Evolutionary conservation across 2,113 vertebrate genomes (phyloP), one percentile per base, ranked within the genome.

Genomic region (Alligator sinensis): DNA sequence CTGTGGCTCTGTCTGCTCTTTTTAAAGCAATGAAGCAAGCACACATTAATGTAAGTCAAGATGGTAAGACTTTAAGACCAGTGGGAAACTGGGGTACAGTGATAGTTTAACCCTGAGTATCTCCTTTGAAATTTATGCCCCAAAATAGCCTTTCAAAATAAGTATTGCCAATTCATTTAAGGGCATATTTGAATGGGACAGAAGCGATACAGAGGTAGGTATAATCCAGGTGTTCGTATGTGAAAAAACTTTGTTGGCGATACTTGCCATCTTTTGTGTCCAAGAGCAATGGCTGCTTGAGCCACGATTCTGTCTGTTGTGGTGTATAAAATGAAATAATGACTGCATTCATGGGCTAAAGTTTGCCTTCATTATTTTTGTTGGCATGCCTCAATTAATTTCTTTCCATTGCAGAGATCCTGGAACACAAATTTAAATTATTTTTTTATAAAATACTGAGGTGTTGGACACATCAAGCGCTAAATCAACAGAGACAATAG

Each of bases 361-460:
- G 75, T 95, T 94, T 88, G 80, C 70, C 87, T 95, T 95, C 94
- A 72, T 80, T 96, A n/a, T 96, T 96, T 98, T 94, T 16, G 4
- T 95, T 98, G 97, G 94, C 72, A 0, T 25, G 19, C 68, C 94
- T 92, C 55, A 8, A 9, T 79, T 62, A 19, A 22, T 75, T 77
- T 82, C 70, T 86, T 96, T 97, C 97, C 97, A 97, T 38, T 22
- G 4, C 0, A 82, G 81, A 80, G 88, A 62, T 87, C 85, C 79
- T 96, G 95, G 84, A 98, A 90, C 30, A 47, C 30, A 22, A 0
- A 0, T 77, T 90, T 83, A 3, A 75, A 28, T 75, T 92, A 22
- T 89, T 94, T 95, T 82, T 92, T 97, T 92, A 93, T 66, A 93
- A 93, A 96, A 95, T 2, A 21, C 79, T 83, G 89, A 96, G 91